Evolutionary conservation across 2,797 vertebrate species (phyloP).

Genomic region (Karalla daura): DNA sequence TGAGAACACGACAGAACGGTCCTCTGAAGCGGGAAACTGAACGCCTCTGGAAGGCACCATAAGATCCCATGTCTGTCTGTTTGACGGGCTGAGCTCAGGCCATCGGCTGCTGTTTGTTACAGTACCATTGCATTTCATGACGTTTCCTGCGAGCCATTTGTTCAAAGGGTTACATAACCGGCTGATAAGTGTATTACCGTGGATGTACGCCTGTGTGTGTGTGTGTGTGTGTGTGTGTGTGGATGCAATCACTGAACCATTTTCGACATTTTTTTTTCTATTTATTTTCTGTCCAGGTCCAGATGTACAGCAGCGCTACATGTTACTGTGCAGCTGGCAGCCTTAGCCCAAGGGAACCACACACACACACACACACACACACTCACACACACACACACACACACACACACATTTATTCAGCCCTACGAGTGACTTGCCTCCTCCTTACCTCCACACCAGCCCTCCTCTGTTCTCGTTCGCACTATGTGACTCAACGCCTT

Average conservation of each 20-base stretch:
- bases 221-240: slow-evolving; percentile 10
- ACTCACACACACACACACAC: slow-evolving; percentile 4
- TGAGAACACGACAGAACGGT: neutral
- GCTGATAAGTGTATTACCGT: neutral
- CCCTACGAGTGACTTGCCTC: slow-evolving; percentile 6
- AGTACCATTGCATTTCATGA: neutral
- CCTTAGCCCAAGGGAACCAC: slow-evolving; percentile 8
- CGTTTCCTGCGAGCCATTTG: slow-evolving; percentile 30
- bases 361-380: neutral
- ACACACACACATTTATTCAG: slow-evolving; percentile 7
- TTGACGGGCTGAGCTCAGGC: slow-evolving; percentile 20
- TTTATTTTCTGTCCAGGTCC: slow-evolving; percentile 18
- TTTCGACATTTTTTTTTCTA: neutral
- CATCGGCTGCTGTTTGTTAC: slow-evolving; percentile 26
- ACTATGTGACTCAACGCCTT: slow-evolving; percentile 8
- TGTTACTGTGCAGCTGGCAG: slow-evolving; percentile 48
- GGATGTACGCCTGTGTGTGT: neutral
- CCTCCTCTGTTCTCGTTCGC: neutral
- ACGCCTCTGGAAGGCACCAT: neutral
- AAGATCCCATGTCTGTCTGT: neutral
- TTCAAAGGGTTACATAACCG: slow-evolving; percentile 20
- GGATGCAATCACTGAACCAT: slow-evolving; percentile 14
- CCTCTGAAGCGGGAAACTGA: too few species aligned
- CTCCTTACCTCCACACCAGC: neutral
- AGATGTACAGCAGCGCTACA: slow-evolving; percentile 39